phyloP scores from a whole-genome alignment of 2,113 vertebrate species.

The Toxotes jaculatrix region DNA sequence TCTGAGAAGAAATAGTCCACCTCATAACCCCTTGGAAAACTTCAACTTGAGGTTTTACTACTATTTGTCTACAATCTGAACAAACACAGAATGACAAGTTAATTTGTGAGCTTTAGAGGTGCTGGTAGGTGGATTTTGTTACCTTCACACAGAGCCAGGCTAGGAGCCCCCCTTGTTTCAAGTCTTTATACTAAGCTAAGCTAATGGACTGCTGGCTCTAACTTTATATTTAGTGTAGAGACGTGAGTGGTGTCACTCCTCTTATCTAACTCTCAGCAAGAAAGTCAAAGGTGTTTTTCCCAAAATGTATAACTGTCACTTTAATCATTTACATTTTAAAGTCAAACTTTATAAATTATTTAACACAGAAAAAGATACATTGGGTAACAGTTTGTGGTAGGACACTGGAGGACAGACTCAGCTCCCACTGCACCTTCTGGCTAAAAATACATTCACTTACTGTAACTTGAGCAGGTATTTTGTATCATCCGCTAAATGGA shows the following conservation, averaged over 20 bases:
- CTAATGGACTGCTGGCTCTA: not conserved
- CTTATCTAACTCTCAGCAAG: no score
- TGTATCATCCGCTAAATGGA: conserved; percentile 4
- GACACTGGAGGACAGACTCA: not conserved
- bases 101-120: not conserved
- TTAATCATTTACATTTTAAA: not conserved
- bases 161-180: not conserved
- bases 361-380: no score
- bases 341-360: not conserved
- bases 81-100: not conserved
- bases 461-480: conserved; percentile 34
- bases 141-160: not conserved
- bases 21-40: no score
- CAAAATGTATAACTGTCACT: not conserved
- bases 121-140: no score
- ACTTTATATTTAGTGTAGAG: not conserved
- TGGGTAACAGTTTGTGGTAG: not conserved
- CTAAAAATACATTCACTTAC: not conserved
- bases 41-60: no score
- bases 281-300: not conserved
- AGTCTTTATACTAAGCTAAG: not conserved
- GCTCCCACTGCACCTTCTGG: not conserved
- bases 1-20: no score
- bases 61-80: not conserved
- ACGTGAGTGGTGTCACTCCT: not conserved